Evolutionary conservation across 2,888 invertebrate species (phyloP).

Genomic region (Phorcus lineatus): DNA sequence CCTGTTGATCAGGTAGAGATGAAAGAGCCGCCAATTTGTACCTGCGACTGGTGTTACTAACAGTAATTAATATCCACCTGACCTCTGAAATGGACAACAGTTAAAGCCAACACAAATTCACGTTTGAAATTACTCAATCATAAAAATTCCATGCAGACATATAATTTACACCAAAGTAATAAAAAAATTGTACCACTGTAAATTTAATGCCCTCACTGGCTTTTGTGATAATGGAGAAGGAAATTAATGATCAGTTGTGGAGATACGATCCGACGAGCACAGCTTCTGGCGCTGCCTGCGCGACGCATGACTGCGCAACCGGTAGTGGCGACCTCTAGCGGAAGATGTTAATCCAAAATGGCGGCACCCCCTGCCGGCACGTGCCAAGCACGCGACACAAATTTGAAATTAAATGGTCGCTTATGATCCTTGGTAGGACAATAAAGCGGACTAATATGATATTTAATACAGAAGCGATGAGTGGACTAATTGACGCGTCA

Average conservation of each 20-base stretch:
- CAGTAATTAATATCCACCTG: not conserved
- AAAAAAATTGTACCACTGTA: too few relatives aligned
- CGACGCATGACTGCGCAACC: not conserved
- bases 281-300: not conserved
- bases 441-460: not conserved
- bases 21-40: not conserved
- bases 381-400: conserved; percentile 8
- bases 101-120: too few relatives aligned
- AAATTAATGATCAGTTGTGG: not conserved
- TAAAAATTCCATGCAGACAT: too few relatives aligned
- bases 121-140: too few relatives aligned
- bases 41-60: not conserved
- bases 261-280: not conserved
- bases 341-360: not conserved
- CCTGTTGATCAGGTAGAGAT: not conserved
- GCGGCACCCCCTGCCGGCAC: not conserved
- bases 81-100: not conserved
- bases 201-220: not conserved
- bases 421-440: not conserved
- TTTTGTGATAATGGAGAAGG: not conserved
- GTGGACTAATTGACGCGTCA: not conserved
- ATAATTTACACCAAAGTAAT: too few relatives aligned
- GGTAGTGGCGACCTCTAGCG: not conserved
- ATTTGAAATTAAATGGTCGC: conserved; percentile 7
- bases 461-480: not conserved